Base-by-base conservation (phyloP, 1,140 invertebrate genomes). In the Brachionus asplanchnoidis region DNA sequence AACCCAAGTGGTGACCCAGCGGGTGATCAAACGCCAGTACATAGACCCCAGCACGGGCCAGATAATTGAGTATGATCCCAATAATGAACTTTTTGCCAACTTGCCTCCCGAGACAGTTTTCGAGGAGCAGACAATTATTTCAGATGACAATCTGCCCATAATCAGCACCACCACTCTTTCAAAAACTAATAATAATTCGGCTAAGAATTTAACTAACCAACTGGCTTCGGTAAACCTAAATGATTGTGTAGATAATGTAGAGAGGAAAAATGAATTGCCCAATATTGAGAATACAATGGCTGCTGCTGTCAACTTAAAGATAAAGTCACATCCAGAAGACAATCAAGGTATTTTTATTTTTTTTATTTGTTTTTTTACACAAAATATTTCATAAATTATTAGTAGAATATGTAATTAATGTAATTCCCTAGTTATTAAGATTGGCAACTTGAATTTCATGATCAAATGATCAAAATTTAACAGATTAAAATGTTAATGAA, bases 21-120 rank as follows among this genome's bases (percentile, higher is more conserved):
- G 50, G 8, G 46, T 66, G n/a, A 66, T 84, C 40, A 73, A 78
- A 50, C 68, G 70, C 7, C 66, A 75, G 12, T 60, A 53, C 23
- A 50, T 84, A 9, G 84, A 84, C 40, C 66, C 70, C 1, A 32
- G 32, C 14, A 84, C 84, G 1, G 84, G 84, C 8, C 26, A 84
- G 46, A 42, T 77, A 9, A 84, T 84, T n/a, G 44, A 73, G 26
- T 66, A 73, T 11, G 84, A 84, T 40, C 79, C 79, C 11, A 82
- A 82, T 9, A 82, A 82, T 65, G 79, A 60, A 28, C 79, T 82
- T 3, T 82, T 82, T 68, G 79, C 79, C n/a, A 82, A 82, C 44
- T 20, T 82, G 12, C 79, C 79, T 44, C 79, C 79, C 8, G 79
- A 82, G 12, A 82, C 79, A 44, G 79, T 82, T 2, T 82, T 82